Conservation (phyloP, 1,140 invertebrate genomes). For the Ceratosolen solmsi region DNA sequence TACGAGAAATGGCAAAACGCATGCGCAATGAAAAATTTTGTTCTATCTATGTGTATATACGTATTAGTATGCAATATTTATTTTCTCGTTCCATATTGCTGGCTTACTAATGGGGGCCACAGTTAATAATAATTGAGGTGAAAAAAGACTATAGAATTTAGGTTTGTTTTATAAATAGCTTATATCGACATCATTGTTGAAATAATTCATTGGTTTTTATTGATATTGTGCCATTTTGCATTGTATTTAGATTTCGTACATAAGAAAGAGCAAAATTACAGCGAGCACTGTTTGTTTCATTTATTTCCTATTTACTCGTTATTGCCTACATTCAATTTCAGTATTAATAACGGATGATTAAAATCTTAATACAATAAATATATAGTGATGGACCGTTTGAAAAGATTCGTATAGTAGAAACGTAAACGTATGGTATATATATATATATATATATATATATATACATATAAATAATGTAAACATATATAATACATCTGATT, state of each 20-base stretch:
- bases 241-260: conserved; percentile 30
- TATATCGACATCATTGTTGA: conserved; percentile 29
- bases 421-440: too few relatives aligned
- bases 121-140: conserved; percentile 28
- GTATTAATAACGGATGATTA: not conserved
- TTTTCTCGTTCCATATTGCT: not conserved
- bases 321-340: not conserved
- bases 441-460: too few relatives aligned
- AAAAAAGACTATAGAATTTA: conserved; percentile 25
- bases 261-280: not conserved
- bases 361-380: not conserved
- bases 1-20: conserved; percentile 39
- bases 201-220: conserved; percentile 33
- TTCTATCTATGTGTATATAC: not conserved
- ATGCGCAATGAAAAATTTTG: conserved; percentile 30
- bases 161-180: conserved; percentile 39
- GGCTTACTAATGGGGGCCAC: not conserved
- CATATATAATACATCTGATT: too few relatives aligned
- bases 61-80: not conserved
- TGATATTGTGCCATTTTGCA: conserved; percentile 1
- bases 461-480: too few relatives aligned
- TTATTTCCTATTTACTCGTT: not conserved
- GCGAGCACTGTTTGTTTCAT: not conserved
- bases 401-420: not conserved
- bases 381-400: not conserved